These are phyloP conservation scores for Bombus confusus DNA, from an alignment of 1,140 invertebrate genomes.

Conservation along the genomic window DNA sequence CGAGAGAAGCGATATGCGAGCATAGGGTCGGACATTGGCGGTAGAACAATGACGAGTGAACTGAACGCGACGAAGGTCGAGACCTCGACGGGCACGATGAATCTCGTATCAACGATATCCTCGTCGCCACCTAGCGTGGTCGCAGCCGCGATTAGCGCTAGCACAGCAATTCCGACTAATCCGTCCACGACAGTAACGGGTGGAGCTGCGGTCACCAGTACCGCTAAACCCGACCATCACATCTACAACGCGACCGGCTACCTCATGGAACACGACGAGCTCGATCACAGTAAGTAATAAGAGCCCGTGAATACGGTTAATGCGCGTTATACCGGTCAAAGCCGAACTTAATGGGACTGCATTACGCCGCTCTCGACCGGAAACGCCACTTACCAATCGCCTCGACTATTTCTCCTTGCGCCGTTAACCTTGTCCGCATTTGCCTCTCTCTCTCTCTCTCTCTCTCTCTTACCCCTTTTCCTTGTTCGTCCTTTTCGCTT, in stretches of 20 bases:
- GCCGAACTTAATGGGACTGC: constrained; percentile 27
- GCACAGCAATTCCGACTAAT: constrained; percentile 75
- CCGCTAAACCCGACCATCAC: constrained; percentile 75
- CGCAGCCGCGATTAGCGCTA: constrained; percentile 75
- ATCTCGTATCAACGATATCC: constrained; percentile 68
- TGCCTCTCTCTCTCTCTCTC: neutral
- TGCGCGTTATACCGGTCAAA: constrained; percentile 33
- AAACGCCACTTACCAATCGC: constrained; percentile 19
- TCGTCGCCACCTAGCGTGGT: constrained; percentile 69
- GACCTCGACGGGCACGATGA: constrained; percentile 54
- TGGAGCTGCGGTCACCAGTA: constrained; percentile 73
- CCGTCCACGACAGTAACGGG: constrained; percentile 75
- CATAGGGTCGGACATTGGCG: neutral
- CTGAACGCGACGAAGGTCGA: constrained; percentile 33
- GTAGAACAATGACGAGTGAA: constrained; percentile 40
- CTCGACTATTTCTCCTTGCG: neutral
- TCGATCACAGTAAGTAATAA: constrained; percentile 80
- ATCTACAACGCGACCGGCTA: constrained; percentile 77
- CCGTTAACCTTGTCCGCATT: no score
- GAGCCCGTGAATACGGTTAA: constrained; percentile 25
- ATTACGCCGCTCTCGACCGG: neutral
- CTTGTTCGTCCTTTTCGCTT: neutral
- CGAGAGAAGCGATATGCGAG: neutral
- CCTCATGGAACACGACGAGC: constrained; percentile 77
- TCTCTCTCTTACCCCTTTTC: neutral